A percentile compares a stretch with the other conserved stretches of the same genome.
These are phyloP conservation scores for Dynastes maya DNA, from an alignment of 2,888 invertebrate genomes.

Conservation along the genomic window DNA sequence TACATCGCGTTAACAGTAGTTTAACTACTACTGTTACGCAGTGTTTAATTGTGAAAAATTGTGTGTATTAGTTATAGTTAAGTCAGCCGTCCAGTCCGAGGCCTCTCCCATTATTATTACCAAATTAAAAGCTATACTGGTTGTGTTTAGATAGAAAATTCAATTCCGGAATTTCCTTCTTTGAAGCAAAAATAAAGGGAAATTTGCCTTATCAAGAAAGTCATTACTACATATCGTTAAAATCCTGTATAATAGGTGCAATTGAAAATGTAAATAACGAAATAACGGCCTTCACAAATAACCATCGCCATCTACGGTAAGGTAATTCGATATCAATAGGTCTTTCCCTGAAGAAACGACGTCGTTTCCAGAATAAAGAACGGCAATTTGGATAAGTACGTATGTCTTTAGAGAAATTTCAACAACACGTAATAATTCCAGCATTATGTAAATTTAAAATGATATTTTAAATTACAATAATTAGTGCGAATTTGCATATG, in stretches of 20 bases:
- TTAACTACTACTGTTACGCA: too few species aligned
- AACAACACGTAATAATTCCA: conserved; percentile 34
- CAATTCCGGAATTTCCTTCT: too few species aligned
- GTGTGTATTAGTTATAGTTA: too few species aligned
- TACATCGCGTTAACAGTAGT: too few species aligned
- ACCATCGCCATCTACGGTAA: conserved; percentile 28
- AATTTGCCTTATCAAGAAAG: conserved; percentile 23
- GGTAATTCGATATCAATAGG: conserved; percentile 35
- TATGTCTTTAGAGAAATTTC: conserved; percentile 26
- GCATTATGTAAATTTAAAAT: conserved; percentile 40
- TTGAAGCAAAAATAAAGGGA: background rate
- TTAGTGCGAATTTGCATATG: conserved; percentile 22
- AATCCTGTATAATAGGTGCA: conserved; percentile 8
- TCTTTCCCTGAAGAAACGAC: conserved; percentile 18
- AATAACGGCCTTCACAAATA: conserved; percentile 12
- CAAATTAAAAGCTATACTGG: too few species aligned
- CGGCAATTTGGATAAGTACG: conserved; percentile 28
- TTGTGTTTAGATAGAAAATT: too few species aligned
- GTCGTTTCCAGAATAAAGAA: conserved; percentile 25
- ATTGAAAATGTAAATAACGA: conserved; percentile 31
- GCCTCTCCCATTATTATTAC: too few species aligned
- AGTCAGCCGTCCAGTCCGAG: too few species aligned
- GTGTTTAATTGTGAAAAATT: too few species aligned
- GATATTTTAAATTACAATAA: conserved; percentile 41
- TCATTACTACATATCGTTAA: conserved; percentile 21